A percentile compares a stretch with the other conserved stretches of the same genome.
phyloP scores from a whole-genome alignment of 2,113 vertebrate genomes.

The Echinops telfairi region DNA sequence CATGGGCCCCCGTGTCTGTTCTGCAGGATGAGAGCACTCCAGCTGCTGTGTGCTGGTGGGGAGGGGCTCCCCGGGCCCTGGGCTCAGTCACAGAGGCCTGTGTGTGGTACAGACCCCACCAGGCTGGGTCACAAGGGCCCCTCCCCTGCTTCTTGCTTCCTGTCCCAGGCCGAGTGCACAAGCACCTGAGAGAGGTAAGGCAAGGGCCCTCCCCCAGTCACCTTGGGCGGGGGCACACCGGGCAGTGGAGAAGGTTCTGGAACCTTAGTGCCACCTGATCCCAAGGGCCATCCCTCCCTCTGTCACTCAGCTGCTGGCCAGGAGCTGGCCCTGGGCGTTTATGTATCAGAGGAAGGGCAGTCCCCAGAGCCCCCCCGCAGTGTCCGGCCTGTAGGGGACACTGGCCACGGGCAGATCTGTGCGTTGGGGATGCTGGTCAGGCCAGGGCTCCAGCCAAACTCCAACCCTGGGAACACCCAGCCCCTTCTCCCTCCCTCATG shows the following conservation, averaged over 20 bases:
- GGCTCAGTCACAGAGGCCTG: no score
- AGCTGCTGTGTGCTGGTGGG: no score
- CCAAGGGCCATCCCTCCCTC: background rate
- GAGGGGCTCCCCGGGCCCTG: no score
- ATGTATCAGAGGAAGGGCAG: constrained; percentile 52
- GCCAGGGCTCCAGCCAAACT: background rate
- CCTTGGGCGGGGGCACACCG: rapidly evolving
- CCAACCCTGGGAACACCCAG: constrained; percentile 44
- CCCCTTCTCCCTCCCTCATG: background rate
- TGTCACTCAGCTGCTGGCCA: background rate
- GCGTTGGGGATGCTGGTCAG: background rate
- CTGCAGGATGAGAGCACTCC: no score
- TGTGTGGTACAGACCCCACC: no score
- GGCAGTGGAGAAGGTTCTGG: background rate
- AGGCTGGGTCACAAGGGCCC: background rate
- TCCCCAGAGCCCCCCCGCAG: background rate
- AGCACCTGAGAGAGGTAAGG: rapidly evolving
- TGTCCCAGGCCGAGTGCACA: background rate
- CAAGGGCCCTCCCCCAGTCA: background rate
- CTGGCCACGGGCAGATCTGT: background rate
- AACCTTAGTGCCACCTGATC: background rate
- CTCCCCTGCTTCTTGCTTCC: background rate
- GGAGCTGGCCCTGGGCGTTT: constrained; percentile 17
- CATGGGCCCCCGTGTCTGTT: no score
- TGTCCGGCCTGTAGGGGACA: constrained; percentile 16